phyloP scores from a whole-genome alignment of 2,888 invertebrate genomes.

The Gisinianus flammeolus region DNA sequence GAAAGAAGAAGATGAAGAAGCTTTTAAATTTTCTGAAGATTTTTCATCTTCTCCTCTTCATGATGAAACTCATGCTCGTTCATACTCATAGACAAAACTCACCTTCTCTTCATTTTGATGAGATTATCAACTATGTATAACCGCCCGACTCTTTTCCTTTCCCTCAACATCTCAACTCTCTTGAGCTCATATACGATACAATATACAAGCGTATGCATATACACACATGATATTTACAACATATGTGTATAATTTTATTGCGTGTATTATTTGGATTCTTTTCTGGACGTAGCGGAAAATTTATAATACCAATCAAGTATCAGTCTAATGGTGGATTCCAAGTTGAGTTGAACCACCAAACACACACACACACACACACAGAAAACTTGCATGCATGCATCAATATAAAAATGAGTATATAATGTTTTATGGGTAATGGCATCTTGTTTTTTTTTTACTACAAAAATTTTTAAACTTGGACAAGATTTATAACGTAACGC shows the following conservation, averaged over 20 bases:
- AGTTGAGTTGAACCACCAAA: too few species aligned
- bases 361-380: too few species aligned
- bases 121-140: neutral
- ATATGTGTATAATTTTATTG: slow-evolving; percentile 8
- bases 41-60: slow-evolving; percentile 23
- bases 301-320: slow-evolving; percentile 13
- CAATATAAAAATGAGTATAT: neutral
- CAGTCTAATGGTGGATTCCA: neutral
- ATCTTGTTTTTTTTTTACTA: neutral
- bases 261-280: neutral
- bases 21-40: neutral
- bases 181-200: too few species aligned
- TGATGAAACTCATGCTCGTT: neutral
- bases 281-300: neutral
- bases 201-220: neutral
- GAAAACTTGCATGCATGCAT: too few species aligned
- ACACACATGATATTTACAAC: neutral
- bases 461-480: too few species aligned
- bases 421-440: neutral
- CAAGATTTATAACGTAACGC: too few species aligned
- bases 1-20: neutral
- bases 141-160: too few species aligned
- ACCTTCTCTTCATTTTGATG: slow-evolving; percentile 4
- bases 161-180: too few species aligned
- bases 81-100: neutral